These are phyloP conservation scores for Promerops cafer DNA, from an alignment of 2,113 vertebrate genomes.

Conservation along the genomic window DNA sequence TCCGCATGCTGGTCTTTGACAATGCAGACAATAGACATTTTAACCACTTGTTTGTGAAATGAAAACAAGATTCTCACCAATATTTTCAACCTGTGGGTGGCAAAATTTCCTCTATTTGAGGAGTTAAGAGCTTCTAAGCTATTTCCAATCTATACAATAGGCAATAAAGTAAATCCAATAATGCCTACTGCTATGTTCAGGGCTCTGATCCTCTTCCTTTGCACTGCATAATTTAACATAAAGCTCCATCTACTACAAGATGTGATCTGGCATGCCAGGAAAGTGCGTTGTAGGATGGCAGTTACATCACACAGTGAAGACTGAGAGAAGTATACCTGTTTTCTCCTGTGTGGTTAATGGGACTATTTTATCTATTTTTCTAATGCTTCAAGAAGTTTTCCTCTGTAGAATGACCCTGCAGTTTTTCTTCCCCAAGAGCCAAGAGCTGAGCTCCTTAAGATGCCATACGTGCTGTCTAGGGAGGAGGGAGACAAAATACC, in stretches of 20 bases:
- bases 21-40: not conserved
- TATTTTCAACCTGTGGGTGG: not conserved
- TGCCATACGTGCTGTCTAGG: not conserved
- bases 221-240: slow-evolving; percentile 24
- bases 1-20: not conserved
- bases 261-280: not conserved
- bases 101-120: not conserved
- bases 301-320: not conserved
- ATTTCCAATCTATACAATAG: not conserved
- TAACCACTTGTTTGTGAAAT: not conserved
- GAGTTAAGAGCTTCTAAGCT: not conserved
- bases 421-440: not conserved
- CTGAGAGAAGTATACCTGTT: not conserved
- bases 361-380: not conserved
- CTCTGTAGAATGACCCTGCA: not conserved
- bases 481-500: not conserved
- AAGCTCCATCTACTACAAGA: not conserved
- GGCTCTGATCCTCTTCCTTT: slow-evolving; percentile 1
- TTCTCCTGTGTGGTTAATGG: not conserved
- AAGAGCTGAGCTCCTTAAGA: not conserved
- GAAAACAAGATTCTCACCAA: not conserved
- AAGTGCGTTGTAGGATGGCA: not conserved
- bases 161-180: slow-evolving; percentile 37
- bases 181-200: not conserved
- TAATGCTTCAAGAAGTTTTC: not conserved